Base-by-base conservation (phyloP, 92 coral and sea anemone genomes). In the Heteractis magnifica region DNA sequence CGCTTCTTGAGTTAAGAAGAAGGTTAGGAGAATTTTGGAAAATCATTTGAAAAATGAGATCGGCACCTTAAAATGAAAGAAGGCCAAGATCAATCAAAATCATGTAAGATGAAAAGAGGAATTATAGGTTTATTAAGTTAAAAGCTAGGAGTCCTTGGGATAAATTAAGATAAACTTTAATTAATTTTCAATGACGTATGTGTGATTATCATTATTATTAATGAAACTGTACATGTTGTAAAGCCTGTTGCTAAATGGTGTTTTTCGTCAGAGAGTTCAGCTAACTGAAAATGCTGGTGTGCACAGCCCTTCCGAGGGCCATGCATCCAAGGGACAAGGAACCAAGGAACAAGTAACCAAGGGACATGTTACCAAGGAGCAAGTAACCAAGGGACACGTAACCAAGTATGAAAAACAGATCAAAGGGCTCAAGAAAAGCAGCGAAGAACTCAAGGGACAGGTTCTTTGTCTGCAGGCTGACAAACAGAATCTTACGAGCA, bases 381-480 rank as follows among this genome's bases (percentile, higher is more conserved):
- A 21, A 68, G 5, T 10, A 68, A 26, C 49, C 14, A 53, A 53
- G 56, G 56, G 56, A 53, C 56, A 7, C 2, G 12, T 53, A 6
- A 7, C 56, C 12, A 21, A 68, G 8, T 41, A 23, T 20, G 73
- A 68, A 9, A 11, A 68, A 68, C 44, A 23, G 8, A 6, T 68
- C 6, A 48, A 21, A 23, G 10, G 21, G 73, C 49, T 23, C 3
- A 68, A 68, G 73, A 68, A 68, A 23, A 23, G 73, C 73, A 68
- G 73, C 73, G 49, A 68, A 68, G 73, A 68, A 23, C 73, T 20
- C 10, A 23, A 44, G 49, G 73, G 73, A 68, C 73, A 68, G 15
- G 44, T 68, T 68, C 49, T 68, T 68, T 68, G 73, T 23, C 44
- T 68, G 73, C 73, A 68, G 13, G 14, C 19, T 4, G 73, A 68